Evolutionary conservation across 2,797 vertebrate genomes (phyloP).

Genomic region (Helicolenus hilgendorfi): DNA sequence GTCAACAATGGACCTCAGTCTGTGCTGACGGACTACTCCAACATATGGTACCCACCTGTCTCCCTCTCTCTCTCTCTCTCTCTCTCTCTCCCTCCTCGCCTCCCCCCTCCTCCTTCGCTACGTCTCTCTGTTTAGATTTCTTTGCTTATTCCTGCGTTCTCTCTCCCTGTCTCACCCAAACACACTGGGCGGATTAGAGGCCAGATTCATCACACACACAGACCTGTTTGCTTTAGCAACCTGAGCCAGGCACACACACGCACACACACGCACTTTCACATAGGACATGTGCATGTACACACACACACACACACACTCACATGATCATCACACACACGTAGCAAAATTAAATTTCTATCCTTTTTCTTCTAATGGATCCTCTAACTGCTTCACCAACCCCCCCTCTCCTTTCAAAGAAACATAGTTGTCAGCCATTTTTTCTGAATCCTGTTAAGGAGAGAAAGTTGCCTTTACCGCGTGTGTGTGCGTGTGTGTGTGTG

Average conservation of each 20-base stretch:
- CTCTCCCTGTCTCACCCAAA: constrained; percentile 86
- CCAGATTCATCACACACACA: constrained; percentile 89
- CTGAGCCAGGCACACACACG: constrained; percentile 75
- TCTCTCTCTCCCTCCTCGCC: constrained; percentile 21
- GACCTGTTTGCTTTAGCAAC: constrained; percentile 91
- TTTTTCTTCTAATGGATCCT: constrained; percentile 66
- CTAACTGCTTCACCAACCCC: constrained; percentile 13
- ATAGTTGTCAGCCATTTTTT: constrained; percentile 64
- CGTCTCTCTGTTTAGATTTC: constrained; percentile 82
- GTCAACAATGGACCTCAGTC: constrained; percentile 92
- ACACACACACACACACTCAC: constrained; percentile 32
- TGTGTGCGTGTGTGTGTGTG: constrained; percentile 7
- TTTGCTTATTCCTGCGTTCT: constrained; percentile 84
- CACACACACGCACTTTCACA: constrained; percentile 32
- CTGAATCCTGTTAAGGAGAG: constrained; percentile 40
- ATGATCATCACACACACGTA: background rate
- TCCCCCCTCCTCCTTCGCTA: constrained; percentile 42
- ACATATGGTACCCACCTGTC: constrained; percentile 93
- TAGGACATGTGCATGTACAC: constrained; percentile 4
- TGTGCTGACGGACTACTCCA: constrained; percentile 90
- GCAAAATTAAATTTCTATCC: constrained; percentile 42
- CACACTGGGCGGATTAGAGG: constrained; percentile 86
- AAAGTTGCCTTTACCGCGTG: constrained; percentile 30
- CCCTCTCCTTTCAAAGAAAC: constrained; percentile 27
- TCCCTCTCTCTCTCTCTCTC: constrained; percentile 56